Base-by-base conservation (phyloP, 2,113 vertebrate species). In the Geothlypis trichas region DNA sequence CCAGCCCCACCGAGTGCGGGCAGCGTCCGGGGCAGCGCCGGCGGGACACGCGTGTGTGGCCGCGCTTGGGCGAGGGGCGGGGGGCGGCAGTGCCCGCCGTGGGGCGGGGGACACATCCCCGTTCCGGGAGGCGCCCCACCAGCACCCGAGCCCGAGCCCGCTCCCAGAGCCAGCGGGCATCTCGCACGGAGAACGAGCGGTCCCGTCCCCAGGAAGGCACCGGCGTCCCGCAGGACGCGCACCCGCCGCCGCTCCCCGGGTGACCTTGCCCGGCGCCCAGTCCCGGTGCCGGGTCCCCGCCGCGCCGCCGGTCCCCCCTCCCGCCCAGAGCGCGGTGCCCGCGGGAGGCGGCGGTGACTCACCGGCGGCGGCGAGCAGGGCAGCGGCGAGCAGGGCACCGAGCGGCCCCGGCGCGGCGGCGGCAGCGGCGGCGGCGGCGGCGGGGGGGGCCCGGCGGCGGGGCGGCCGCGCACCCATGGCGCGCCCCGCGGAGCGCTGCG, bases 181-280 rank as follows among this genome's bases (percentile, higher is more conserved):
- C n/a, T 37, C 72, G 49, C 52, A 27, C n/a, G 9, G 42, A 8
- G 59, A 47, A 27, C 5, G 18, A 54, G 11, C 33, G 24, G 5
- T 44, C 47, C 57, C 59, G 24, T 52, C 17, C 17, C 42, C 41
- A 55, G 42, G 51, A 81, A 35, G 23, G 28, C 52, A 79, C 31
- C n/a, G n/a, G 33, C 37, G 28, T 33, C 39, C 62, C 57, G n/a
- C 78, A 79, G 77, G 66, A 24, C 55, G 20, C 55, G 13, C 55
- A n/a, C 62, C 39, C 74, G 39, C 79, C 51, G 55, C 46, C 74
- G 35, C 85, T 89, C 52, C 76, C 49, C 81, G 37, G 69, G 75
- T 94, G 85, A 92, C 93, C 93, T 92, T 92, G 93, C 63, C 49
- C 89, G 23, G 76, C 44, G 52, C 71, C 35, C 58, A n/a, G 78